These are phyloP conservation scores for Tympanuchus pallidicinctus DNA, from an alignment of 2,113 vertebrate genomes.

Conservation along the genomic window DNA sequence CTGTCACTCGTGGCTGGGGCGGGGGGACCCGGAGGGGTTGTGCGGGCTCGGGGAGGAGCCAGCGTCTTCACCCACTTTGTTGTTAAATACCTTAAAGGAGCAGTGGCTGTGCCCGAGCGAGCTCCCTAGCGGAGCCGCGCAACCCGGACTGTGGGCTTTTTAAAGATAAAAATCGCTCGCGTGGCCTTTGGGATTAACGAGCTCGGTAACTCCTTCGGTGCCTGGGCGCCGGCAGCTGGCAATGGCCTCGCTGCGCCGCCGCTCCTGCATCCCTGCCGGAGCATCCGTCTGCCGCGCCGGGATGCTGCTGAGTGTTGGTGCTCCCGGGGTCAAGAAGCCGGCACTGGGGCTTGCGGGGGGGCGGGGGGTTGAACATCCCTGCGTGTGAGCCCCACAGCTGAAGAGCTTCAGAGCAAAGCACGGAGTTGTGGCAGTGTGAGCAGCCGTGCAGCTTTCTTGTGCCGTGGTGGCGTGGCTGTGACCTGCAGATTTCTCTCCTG, in stretches of 20 bases:
- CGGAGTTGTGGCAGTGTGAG: not conserved
- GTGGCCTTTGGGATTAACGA: constrained; percentile 46
- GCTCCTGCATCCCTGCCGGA: not conserved
- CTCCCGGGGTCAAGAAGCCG: not conserved
- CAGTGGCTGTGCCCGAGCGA: constrained; percentile 53
- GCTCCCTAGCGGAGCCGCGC: constrained; percentile 32
- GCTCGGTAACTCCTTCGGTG: constrained; percentile 51
- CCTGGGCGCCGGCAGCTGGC: not conserved
- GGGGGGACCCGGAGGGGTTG: constrained; percentile 70
- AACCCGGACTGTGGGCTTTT: constrained; percentile 66
- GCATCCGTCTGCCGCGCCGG: not conserved
- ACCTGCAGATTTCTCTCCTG: not conserved
- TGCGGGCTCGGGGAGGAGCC: constrained; percentile 65
- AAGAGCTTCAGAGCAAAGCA: not conserved
- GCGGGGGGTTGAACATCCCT: not conserved
- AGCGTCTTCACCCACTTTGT: constrained; percentile 59
- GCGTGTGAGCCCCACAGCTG: not conserved
- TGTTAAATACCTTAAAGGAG: constrained; percentile 73
- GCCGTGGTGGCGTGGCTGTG: not conserved
- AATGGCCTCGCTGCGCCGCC: not conserved
- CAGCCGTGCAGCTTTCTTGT: too few relatives aligned
- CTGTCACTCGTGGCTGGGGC: constrained; percentile 44
- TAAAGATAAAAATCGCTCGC: constrained; percentile 64
- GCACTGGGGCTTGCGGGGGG: fast-evolving
- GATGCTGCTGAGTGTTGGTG: not conserved